These are phyloP conservation scores for Apistogramma diplotaenia DNA, from an alignment of 2,113 vertebrate species.

Conservation along the genomic window DNA sequence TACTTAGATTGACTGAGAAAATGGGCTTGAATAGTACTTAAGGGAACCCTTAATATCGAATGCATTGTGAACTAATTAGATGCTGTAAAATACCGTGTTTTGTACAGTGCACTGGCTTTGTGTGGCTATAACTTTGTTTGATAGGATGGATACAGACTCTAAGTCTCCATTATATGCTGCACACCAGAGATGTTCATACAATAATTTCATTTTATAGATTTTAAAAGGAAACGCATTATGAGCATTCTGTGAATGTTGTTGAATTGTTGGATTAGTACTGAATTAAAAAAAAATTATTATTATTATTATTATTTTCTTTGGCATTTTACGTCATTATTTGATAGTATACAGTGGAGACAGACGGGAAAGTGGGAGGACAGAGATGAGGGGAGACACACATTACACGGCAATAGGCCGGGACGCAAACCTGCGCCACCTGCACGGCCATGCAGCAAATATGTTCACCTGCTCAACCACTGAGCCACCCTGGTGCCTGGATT, in stretches of 20 bases:
- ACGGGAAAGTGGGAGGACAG: too few relatives aligned
- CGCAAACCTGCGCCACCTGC: too few relatives aligned
- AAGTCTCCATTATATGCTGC: background rate
- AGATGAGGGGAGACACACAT: too few relatives aligned
- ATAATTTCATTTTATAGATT: conserved; percentile 2
- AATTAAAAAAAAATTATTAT: too few relatives aligned
- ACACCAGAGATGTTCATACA: background rate
- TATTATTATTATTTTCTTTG: too few relatives aligned
- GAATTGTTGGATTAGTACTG: background rate
- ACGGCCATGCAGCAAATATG: too few relatives aligned
- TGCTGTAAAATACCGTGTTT: conserved; percentile 62
- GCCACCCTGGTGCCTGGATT: too few relatives aligned
- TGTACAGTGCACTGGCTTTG: conserved; percentile 1
- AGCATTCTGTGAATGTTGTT: background rate
- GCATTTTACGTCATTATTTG: too few relatives aligned
- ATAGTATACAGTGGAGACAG: too few relatives aligned
- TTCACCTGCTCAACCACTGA: too few relatives aligned
- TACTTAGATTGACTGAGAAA: conserved; percentile 69
- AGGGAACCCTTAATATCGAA: conserved; percentile 71
- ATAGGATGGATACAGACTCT: background rate
- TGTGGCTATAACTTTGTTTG: background rate
- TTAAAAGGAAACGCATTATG: background rate
- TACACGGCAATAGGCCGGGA: too few relatives aligned
- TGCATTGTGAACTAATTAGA: conserved; percentile 70
- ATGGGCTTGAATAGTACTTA: conserved; percentile 76